Percentiles rank a stretch among this genome's conserved stretches.
phyloP scores from a whole-genome alignment of 1,140 invertebrate species.

The Sesamia nonagrioides region DNA sequence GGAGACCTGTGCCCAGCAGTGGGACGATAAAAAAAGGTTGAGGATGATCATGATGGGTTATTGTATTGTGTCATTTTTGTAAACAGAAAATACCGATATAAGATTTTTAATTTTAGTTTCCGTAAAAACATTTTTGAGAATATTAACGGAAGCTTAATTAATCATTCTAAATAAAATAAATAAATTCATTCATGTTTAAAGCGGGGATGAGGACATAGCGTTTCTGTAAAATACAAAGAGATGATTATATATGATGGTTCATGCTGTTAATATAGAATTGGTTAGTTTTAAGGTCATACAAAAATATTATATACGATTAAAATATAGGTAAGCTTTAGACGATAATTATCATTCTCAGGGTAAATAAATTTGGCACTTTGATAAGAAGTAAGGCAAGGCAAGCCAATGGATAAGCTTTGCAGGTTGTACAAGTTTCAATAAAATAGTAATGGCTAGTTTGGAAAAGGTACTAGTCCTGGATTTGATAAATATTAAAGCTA shows the following conservation, averaged over 20 bases:
- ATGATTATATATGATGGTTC: constrained; percentile 38
- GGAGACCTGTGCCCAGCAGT: too few relatives aligned
- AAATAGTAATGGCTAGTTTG: background rate
- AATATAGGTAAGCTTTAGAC: constrained; percentile 1
- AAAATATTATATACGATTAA: background rate
- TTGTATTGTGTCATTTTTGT: background rate
- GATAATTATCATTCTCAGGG: background rate
- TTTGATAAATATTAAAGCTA: background rate
- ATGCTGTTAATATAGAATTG: constrained; percentile 21
- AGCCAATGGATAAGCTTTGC: constrained; percentile 21
- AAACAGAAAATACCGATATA: background rate
- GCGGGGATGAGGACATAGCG: constrained; percentile 66
- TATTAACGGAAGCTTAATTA: background rate
- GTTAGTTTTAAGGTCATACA: background rate
- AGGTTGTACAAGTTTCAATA: background rate
- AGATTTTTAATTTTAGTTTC: background rate
- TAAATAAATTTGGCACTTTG: background rate
- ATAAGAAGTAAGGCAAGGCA: background rate
- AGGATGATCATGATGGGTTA: too few relatives aligned
- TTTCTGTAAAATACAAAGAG: constrained; percentile 61
- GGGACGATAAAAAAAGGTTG: too few relatives aligned
- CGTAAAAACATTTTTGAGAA: constrained; percentile 8
- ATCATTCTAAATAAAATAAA: background rate
- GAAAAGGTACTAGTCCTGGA: background rate
- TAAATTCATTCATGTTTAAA: constrained; percentile 59